A percentile compares a stretch with the other conserved stretches of the same genome.
Evolutionary conservation across 2,113 vertebrate genomes (phyloP).

Genomic region (Rhipidura dahli): DNA sequence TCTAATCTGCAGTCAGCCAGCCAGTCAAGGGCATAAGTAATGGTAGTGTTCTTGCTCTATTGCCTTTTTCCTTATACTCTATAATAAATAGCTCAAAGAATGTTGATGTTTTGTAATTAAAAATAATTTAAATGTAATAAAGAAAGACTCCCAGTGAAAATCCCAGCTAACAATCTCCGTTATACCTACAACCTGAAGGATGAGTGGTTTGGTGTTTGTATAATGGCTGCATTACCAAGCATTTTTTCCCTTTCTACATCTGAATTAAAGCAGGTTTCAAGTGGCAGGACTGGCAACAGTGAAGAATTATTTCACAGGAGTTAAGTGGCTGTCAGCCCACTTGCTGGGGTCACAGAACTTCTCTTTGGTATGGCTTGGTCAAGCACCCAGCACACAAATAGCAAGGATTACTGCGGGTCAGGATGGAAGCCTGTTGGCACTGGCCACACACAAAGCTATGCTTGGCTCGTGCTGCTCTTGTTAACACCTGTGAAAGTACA

Average conservation of each 20-base stretch:
- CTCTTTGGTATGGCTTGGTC: neutral
- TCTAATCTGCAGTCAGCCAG: slow-evolving; percentile 24
- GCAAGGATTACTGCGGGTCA: neutral
- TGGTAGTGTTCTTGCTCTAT: neutral
- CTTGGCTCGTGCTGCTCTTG: neutral
- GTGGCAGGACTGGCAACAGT: neutral
- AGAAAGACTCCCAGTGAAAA: neutral
- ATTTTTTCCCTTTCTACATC: neutral
- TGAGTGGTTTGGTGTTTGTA: neutral
- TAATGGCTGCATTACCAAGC: neutral
- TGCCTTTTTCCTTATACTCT: neutral
- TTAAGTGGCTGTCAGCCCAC: slow-evolving; percentile 3
- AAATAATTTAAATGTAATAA: neutral
- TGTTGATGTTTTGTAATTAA: neutral
- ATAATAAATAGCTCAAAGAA: neutral
- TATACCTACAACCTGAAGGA: neutral
- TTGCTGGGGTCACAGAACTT: neutral
- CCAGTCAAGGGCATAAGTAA: slow-evolving; percentile 13
- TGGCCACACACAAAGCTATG: neutral
- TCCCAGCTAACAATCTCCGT: neutral
- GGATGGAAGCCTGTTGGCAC: neutral
- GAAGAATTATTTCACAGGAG: neutral
- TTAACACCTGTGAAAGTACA: slow-evolving; percentile 5
- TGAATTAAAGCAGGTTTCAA: neutral
- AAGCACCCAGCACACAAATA: neutral